phyloP scores from a whole-genome alignment of 2,797 vertebrate genomes.

The Acanthurus lineatus region DNA sequence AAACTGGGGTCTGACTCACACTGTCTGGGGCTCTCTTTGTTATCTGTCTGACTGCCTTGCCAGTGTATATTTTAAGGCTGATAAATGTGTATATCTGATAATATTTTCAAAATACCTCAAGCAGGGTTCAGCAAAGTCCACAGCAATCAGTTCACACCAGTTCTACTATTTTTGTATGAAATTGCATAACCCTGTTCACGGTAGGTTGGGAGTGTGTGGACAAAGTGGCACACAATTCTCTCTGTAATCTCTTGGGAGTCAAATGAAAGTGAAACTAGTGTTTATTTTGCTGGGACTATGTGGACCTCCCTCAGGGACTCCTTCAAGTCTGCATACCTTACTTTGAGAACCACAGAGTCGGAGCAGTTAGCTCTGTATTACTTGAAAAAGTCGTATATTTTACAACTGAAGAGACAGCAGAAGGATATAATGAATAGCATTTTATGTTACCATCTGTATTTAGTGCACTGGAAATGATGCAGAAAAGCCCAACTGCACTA shows the following conservation, averaged over 20 bases:
- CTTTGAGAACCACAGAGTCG: conserved; percentile 19
- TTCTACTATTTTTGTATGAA: conserved; percentile 10
- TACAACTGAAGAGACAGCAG: conserved; percentile 32
- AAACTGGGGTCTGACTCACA: conserved; percentile 58
- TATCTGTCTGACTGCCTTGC: neutral
- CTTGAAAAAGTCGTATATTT: conserved; percentile 13
- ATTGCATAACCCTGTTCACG: conserved; percentile 19
- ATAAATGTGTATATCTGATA: neutral
- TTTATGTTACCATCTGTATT: conserved; percentile 73
- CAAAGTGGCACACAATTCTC: conserved; percentile 40
- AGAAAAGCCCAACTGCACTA: conserved; percentile 83
- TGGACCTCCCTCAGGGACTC: conserved; percentile 22
- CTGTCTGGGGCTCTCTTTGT: conserved; percentile 46
- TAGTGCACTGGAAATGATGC: conserved; percentile 83
- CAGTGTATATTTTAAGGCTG: neutral
- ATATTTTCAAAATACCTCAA: neutral
- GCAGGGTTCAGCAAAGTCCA: neutral
- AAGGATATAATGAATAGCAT: conserved; percentile 55
- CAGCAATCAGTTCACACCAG: neutral
- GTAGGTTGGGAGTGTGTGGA: conserved; percentile 21
- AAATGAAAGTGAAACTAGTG: conserved; percentile 62
- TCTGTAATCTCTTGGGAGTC: conserved; percentile 41
- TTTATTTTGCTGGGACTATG: conserved; percentile 63
- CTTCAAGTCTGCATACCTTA: conserved; percentile 20
- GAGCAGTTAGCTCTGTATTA: conserved; percentile 29